phyloP scores from a whole-genome alignment of 2,888 invertebrate genomes.

The Apodemia mormo region DNA sequence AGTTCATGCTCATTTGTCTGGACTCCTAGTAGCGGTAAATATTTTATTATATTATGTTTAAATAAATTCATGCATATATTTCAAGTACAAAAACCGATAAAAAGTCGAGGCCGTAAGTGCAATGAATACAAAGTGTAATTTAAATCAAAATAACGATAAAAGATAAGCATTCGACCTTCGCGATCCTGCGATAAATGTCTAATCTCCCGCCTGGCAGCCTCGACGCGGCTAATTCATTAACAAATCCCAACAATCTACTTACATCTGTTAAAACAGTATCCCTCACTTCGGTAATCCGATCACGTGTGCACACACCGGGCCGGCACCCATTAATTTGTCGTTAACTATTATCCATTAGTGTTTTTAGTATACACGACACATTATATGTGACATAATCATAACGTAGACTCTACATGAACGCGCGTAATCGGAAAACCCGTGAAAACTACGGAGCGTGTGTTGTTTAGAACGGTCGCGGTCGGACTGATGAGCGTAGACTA shows the following conservation, averaged over 20 bases:
- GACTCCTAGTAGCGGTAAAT: too few species aligned
- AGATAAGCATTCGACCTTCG: constrained; percentile 68
- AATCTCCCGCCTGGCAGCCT: constrained; percentile 16
- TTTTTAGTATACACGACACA: constrained; percentile 22
- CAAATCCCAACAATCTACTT: constrained; percentile 48
- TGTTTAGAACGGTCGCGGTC: constrained; percentile 52
- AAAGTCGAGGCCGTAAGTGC: neutral
- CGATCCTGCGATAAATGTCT: constrained; percentile 34
- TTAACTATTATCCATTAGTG: constrained; percentile 44
- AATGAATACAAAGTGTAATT: constrained; percentile 24
- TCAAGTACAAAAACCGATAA: neutral
- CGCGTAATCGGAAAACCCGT: constrained; percentile 51
- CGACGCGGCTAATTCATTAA: constrained; percentile 11
- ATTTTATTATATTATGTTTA: too few species aligned
- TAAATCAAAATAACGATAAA: constrained; percentile 44
- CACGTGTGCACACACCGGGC: constrained; percentile 63
- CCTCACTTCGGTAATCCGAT: constrained; percentile 67
- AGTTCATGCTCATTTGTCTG: too few species aligned
- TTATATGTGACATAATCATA: constrained; percentile 23
- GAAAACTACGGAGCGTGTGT: constrained; percentile 56
- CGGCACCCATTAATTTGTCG: constrained; percentile 66
- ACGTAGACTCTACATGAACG: constrained; percentile 28
- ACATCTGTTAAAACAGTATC: constrained; percentile 65
- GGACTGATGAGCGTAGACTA: constrained; percentile 54
- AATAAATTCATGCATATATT: neutral